Base-by-base conservation (phyloP, 2,797 vertebrate species). In the Pseudomugil tenellus region DNA sequence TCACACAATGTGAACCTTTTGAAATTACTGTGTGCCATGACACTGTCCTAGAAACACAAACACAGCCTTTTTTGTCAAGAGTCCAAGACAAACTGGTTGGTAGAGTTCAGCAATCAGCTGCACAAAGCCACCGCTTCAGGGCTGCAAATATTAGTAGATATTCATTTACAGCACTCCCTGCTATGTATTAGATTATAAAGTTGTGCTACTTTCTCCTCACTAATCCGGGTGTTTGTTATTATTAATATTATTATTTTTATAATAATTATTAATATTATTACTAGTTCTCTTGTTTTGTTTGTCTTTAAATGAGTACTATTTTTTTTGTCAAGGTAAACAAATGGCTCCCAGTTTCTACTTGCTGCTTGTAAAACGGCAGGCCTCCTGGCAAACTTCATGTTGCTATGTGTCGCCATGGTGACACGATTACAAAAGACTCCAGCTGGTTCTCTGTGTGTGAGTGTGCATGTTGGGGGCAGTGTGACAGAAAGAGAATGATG, bases 371-470 rank as follows among this genome's bases (percentile, higher is more conserved):
- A 37, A 84, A 72, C 67, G 74, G 81, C 84, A 81, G 83, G 76
- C 83, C 81, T 81, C 66, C 72, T 57, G 53, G 79, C 80, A 74
- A 90, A 90, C 87, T 87, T 85, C 71, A 70, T 84, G 91, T 93
- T 90, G 88, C 86, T 72, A 55, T 76, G 82, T 53, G 88, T 93
- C 80, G 39, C 89, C 89, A 92, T 90, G 86, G 91, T 58, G 87
- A 93, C 77, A 25, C 83, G 84, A 79, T 89, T 84, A 93, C 91
- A 92, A 92, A 93, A 74, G 90, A 83, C 87, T 91, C 92, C 91
- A 92, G 92, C 92, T 93, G 92, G 85, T 68, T 81, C 58, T 72
- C 65, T 77, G 79, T 67, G 79, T 72, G 69, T 37, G 64, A 67
- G 72, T 26, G 58, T 68, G 67, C 59, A 48, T 67, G 74, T 58